Evolutionary conservation across 2,797 vertebrate genomes (phyloP).

Genomic region (Xerus rutilus): DNA sequence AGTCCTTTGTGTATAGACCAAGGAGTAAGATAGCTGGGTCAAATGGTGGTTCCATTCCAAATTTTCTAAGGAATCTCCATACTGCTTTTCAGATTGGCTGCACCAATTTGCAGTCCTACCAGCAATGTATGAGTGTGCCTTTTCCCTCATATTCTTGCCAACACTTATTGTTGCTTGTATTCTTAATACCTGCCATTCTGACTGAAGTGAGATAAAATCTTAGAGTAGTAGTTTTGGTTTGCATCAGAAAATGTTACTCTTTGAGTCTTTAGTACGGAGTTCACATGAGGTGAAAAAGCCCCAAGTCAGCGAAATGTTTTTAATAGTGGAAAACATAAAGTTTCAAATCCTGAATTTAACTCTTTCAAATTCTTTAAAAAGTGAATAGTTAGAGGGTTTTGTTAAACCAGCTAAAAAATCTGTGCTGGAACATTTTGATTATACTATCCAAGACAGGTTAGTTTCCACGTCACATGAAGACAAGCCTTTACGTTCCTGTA

Average conservation of each 20-base stretch:
- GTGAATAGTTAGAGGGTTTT: background rate
- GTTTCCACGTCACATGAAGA: slow-evolving; percentile 29
- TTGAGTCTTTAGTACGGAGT: slow-evolving; percentile 35
- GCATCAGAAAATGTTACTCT: background rate
- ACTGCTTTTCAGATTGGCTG: too few species aligned
- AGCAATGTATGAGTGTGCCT: too few species aligned
- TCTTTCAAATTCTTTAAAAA: slow-evolving; percentile 56
- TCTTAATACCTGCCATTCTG: too few species aligned
- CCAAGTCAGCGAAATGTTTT: background rate
- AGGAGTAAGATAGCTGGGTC: too few species aligned
- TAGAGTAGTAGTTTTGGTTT: too few species aligned
- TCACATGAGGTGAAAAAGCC: background rate
- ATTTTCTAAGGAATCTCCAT: too few species aligned
- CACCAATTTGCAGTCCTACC: too few species aligned
- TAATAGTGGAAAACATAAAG: background rate
- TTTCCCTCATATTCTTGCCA: too few species aligned
- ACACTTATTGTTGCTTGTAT: too few species aligned
- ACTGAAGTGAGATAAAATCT: too few species aligned
- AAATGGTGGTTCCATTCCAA: too few species aligned
- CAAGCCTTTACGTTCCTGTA: background rate
- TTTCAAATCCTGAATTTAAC: slow-evolving; percentile 22
- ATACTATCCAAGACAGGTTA: background rate
- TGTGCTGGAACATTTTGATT: slow-evolving; percentile 16
- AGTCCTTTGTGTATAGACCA: too few species aligned
- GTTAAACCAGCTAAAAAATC: slow-evolving; percentile 1